phyloP scores from a whole-genome alignment of 30 jellyfish, hydroid and myxozoan genomes.

The Clytia hemisphaerica region DNA sequence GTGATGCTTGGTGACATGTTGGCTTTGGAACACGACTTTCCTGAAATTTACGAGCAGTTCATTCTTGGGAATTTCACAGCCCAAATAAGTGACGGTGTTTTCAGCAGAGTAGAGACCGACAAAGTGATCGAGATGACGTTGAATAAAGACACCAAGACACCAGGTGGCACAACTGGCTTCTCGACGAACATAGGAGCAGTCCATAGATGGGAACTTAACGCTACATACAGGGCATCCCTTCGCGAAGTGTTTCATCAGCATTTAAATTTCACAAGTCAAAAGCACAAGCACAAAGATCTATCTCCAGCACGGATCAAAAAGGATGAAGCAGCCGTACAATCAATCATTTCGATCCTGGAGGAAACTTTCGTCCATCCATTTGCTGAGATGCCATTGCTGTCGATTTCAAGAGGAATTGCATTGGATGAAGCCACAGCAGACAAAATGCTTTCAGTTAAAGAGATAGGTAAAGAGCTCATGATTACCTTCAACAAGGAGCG shows the following conservation, averaged over 20 bases:
- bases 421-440: too few relatives aligned
- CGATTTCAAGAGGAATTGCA: background rate
- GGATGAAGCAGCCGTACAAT: background rate
- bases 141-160: too few relatives aligned
- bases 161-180: background rate
- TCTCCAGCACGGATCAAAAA: background rate
- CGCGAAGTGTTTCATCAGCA: background rate
- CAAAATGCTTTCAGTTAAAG: too few relatives aligned
- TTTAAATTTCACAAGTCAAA: background rate
- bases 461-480: background rate
- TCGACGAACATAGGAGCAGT: background rate
- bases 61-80: background rate
- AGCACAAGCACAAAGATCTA: slow-evolving; percentile 2
- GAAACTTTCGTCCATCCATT: slow-evolving; percentile 2
- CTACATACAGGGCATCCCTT: background rate
- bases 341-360: background rate
- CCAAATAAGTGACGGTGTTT: background rate
- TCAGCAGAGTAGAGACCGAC: background rate
- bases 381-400: background rate
- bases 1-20: background rate
- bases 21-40: background rate
- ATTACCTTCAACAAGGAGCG: background rate
- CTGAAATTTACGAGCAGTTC: background rate
- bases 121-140: background rate
- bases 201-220: background rate